Conservation (phyloP, 1,140 invertebrate species). For the Scylla paramamosain region DNA sequence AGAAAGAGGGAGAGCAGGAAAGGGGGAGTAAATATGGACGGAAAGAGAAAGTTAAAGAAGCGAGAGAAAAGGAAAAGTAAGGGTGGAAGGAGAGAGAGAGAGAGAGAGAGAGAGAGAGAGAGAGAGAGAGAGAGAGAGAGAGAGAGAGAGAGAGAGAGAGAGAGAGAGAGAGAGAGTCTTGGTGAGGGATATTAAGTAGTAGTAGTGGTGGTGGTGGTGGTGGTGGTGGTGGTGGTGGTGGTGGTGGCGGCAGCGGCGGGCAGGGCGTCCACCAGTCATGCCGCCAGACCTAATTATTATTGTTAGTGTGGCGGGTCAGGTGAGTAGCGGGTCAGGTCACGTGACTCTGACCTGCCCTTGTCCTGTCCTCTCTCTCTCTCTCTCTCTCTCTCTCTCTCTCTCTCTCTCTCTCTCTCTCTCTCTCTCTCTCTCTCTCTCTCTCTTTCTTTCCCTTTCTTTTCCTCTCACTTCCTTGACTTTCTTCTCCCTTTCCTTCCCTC, state of each 20-base stretch:
- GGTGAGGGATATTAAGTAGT: not conserved
- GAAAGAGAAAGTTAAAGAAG: no score
- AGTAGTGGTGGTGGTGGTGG: not conserved
- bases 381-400: not conserved
- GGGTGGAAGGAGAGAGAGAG: no score
- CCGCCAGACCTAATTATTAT: no score
- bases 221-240: constrained; percentile 21
- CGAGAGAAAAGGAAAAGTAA: no score
- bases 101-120: no score
- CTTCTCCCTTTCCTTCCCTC: not conserved
- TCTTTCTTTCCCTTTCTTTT: not conserved
- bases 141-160: no score
- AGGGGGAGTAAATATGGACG: no score
- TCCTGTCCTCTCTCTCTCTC: not conserved
- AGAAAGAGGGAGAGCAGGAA: no score
- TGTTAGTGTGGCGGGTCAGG: not conserved
- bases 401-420: not conserved
- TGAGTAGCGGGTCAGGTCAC: not conserved
- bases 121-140: no score
- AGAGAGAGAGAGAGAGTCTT: no score
- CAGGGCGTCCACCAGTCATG: no score
- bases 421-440: not conserved
- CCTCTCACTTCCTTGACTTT: no score
- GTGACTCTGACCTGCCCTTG: not conserved
- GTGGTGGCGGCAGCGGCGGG: not conserved